Evolutionary conservation across 2,113 vertebrate genomes (phyloP).

Genomic region (Globicephala melas): DNA sequence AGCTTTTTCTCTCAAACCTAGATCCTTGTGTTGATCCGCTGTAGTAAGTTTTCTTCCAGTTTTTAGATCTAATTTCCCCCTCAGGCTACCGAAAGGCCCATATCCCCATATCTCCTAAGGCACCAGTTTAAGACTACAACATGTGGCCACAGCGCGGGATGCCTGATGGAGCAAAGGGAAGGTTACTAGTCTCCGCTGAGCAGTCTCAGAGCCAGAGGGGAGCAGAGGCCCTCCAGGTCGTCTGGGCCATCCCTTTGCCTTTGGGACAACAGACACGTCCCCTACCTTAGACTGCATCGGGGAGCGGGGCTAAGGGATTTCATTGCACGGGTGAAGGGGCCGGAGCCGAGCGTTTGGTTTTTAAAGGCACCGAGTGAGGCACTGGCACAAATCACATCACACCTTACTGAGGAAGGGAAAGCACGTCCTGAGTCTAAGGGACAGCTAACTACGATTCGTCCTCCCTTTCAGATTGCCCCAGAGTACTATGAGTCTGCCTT

Average conservation of each 20-base stretch:
- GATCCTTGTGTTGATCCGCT: background rate
- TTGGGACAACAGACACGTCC: background rate
- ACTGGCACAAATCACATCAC: background rate
- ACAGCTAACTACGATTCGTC: background rate
- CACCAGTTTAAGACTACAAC: background rate
- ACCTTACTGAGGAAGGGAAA: background rate
- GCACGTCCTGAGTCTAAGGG: background rate
- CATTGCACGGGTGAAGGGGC: background rate
- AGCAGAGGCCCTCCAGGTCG: background rate
- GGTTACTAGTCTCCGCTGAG: background rate
- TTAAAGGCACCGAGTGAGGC: background rate
- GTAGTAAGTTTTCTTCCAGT: background rate
- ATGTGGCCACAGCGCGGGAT: background rate
- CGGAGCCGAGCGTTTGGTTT: background rate
- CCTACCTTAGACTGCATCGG: background rate
- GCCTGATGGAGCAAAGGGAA: background rate
- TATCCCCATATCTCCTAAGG: background rate
- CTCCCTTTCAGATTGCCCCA: background rate
- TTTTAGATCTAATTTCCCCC: background rate
- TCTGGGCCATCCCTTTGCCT: background rate
- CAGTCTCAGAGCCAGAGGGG: background rate
- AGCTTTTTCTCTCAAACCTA: background rate
- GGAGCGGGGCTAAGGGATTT: background rate
- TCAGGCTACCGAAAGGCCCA: background rate
- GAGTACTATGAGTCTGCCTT: background rate